Evolutionary conservation across 2,888 invertebrate species (phyloP).

Genomic region (Lasioglossum marginatum): DNA sequence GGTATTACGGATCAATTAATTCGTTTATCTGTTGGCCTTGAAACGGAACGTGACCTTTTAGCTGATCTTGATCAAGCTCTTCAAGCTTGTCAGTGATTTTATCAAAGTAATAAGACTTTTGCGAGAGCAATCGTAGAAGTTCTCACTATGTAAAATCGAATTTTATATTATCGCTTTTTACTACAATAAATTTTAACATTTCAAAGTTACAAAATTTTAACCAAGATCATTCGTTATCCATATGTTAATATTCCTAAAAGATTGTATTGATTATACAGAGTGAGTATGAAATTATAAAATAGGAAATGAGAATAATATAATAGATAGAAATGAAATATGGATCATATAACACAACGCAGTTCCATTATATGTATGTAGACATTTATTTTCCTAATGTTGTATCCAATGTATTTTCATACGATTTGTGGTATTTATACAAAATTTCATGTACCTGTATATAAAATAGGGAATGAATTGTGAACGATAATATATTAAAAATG

Average conservation of each 20-base stretch:
- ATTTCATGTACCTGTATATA: not conserved
- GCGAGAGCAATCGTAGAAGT: not conserved
- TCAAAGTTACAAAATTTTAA: not conserved
- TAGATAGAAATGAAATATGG: not conserved
- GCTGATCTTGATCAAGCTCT: slow-evolving; percentile 94
- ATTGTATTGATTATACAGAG: slow-evolving; percentile 5
- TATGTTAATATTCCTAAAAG: slow-evolving; percentile 52
- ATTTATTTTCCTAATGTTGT: not conserved
- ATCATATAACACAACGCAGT: not conserved
- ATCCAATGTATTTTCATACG: slow-evolving; percentile 8
- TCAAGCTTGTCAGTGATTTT: slow-evolving; percentile 81
- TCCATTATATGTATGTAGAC: not conserved
- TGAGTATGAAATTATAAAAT: too few species aligned
- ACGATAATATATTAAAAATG: not conserved
- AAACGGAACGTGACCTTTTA: slow-evolving; percentile 94
- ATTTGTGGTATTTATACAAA: slow-evolving; percentile 9
- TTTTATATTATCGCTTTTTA: not conserved
- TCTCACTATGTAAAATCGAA: not conserved
- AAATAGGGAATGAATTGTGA: not conserved
- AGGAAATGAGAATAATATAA: not conserved
- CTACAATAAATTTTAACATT: not conserved
- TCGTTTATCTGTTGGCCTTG: slow-evolving; percentile 95
- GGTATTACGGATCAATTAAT: slow-evolving; percentile 95
- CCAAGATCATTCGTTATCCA: slow-evolving; percentile 44
- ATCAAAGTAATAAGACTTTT: not conserved